Base-by-base conservation (phyloP, 2,113 vertebrate genomes). In the Ceyx melanurus region DNA sequence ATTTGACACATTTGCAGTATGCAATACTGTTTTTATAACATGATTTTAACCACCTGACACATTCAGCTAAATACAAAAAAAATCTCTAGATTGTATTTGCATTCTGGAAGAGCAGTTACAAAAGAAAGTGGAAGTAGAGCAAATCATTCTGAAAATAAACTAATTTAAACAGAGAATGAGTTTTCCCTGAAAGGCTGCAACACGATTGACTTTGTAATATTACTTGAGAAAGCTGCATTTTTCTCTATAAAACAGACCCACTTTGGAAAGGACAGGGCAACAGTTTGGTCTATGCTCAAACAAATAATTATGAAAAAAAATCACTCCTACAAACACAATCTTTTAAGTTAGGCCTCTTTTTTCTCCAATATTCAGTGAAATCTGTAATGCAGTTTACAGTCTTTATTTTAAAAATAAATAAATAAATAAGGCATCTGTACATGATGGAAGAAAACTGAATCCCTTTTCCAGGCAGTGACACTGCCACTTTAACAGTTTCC, bases 401-500 rank as follows among this genome's bases (percentile, higher is more conserved):
- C n/a, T 81, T 71, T 53, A 75, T 42, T 40, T 42, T 4, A 58
- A 83, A 58, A 50, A 50, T 35, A 51, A 28, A 45, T 13, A 12
- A 22, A 15, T 12, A 26, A 37, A 37, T 8, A 74, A 35, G 11
- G 42, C 23, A 67, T 53, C 20, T 21, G 37, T 61, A 88, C 88
- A 54, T 3, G 15, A 50, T 46, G 72, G 67, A 28, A 88, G 61
- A 72, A 88, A 75, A 56, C 22, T 7, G 7, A 82, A 62, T 61
- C 45, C 13, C 26, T 89, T 84, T 96, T 88, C 76, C 85, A 84
- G 79, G 89, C 91, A 86, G 91, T 31, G 81, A 92, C 73, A 90
- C 89, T 96, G 70, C 92, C 87, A 83, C 96, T 95, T 93, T 96
- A 96, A 96, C 94, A 94, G 81, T 26, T 95, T 82, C 80, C 78